Evolutionary conservation across 1,140 invertebrate species (phyloP), one percentile per base, ranked within the genome.

Genomic region (Drosophila nasuta): DNA sequence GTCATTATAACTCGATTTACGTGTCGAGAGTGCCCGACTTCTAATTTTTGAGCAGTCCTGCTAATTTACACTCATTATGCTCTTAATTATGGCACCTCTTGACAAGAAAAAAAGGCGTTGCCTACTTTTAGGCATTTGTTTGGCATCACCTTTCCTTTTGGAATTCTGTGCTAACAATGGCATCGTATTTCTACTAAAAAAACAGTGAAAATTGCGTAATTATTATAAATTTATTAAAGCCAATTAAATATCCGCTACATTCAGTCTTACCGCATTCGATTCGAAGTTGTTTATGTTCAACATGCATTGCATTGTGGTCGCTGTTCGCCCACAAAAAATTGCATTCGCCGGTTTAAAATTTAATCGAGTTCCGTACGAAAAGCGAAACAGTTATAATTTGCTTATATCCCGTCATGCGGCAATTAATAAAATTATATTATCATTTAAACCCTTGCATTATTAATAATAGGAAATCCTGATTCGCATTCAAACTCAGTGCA

Each of bases 1-100:
- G 83, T 74, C 69, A 82, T 75, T 72, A 63, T 79, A 88, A 88
- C 82, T 87, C 80, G 79, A 77, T 87, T 87, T 68, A 38, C 38
- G 28, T 48, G 48, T 15, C 5, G 33, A 43, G 8, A 3, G 6
- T 13, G 6, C 25, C 33, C 30, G 52, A 28, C 57, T 75, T 62
- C 33, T 59, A 51, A 72, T 66, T 80, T 76, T 54, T 59, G 3
- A 81, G 49, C 75, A 78, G 72, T 52, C 63, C 65, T 77, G 67
- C 73, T 82, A 80, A 88, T 87, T 88, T 75, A 17, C 25, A 59
- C 68, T 67, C 77, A 85, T 83, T 83, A 77, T 81, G 71, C 49
- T 57, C 54, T 63, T 87, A 82, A 86, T 87, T 79, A 87, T 86
- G 65, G 59, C 56, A 17, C 38, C 57, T 65, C 68, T 71, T 70